These are phyloP conservation scores for Antidorcas marsupialis DNA, from an alignment of 2,113 vertebrate genomes.

Conservation along the genomic window DNA sequence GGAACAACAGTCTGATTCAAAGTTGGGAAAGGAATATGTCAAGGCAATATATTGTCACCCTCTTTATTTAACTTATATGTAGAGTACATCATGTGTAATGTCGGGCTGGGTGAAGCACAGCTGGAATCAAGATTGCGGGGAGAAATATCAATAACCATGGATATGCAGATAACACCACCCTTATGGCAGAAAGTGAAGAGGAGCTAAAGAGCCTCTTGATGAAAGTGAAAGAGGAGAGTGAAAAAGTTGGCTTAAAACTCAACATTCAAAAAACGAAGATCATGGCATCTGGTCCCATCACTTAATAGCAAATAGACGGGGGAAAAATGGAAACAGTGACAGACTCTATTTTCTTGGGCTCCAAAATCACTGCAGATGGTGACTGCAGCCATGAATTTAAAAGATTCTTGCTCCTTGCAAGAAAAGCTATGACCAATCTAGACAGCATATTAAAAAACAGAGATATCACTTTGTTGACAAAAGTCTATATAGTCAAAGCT, in stretches of 20 bases:
- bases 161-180: background rate
- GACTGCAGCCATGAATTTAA: background rate
- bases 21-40: background rate
- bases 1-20: background rate
- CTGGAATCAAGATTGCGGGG: background rate
- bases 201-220: background rate
- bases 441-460: background rate
- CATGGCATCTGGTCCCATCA: background rate
- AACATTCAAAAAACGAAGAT: background rate
- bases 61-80: background rate
- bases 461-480: background rate
- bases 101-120: background rate
- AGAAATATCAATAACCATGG: background rate
- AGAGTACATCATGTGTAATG: background rate
- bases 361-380: background rate
- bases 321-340: background rate
- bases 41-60: background rate
- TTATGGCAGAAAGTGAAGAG: background rate
- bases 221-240: background rate
- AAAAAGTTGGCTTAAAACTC: background rate
- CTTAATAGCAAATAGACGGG: background rate
- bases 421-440: background rate
- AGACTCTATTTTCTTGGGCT: background rate
- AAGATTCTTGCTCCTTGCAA: background rate
- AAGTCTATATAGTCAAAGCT: background rate